These are phyloP conservation scores for Myioborus miniatus DNA, from an alignment of 2,797 vertebrate species.

Conservation along the genomic window DNA sequence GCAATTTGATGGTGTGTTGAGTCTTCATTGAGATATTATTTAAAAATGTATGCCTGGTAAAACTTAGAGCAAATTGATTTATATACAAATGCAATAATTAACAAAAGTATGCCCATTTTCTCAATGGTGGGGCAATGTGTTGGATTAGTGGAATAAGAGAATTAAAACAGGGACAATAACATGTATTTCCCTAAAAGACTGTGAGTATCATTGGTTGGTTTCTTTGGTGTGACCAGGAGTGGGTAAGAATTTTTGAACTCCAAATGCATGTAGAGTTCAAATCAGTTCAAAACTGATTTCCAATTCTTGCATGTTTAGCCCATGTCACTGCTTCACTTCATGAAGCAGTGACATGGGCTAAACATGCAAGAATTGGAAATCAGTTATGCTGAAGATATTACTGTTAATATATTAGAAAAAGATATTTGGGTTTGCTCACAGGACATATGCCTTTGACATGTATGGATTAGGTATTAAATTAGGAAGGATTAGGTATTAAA, in stretches of 20 bases:
- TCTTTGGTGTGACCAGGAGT: neutral
- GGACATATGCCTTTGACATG: neutral
- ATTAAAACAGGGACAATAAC: neutral
- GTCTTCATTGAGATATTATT: neutral
- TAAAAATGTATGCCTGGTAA: neutral
- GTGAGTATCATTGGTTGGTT: neutral
- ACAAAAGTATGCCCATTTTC: neutral
- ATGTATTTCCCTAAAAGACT: neutral
- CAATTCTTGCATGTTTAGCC: too few relatives aligned
- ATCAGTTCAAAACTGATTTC: too few relatives aligned
- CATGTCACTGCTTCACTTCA: too few relatives aligned
- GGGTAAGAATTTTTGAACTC: neutral
- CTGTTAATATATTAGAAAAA: neutral
- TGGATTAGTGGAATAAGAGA: neutral
- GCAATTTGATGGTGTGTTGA: neutral
- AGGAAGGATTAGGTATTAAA: neutral
- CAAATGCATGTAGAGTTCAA: neutral
- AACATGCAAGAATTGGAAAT: neutral
- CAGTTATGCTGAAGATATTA: constrained; percentile 6
- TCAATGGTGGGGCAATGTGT: neutral
- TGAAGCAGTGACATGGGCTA: neutral
- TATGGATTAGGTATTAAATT: neutral
- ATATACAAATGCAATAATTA: neutral
- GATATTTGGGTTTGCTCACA: neutral
- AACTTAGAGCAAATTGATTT: neutral